Base-by-base conservation (phyloP, 2,113 vertebrate genomes). In the Lanius ludovicianus region DNA sequence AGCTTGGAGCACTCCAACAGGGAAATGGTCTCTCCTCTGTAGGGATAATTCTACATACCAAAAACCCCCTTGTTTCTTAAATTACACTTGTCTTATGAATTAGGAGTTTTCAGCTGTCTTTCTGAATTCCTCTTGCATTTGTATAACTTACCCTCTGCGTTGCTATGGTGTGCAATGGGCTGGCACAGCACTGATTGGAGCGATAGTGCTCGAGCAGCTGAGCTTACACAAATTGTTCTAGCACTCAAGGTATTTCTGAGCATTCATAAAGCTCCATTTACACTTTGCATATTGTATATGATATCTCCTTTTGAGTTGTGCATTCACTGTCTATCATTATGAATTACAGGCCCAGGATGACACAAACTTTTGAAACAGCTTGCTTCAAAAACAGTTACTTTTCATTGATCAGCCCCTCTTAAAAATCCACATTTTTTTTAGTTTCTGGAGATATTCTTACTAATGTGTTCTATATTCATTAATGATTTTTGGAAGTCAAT, bases 131-230 rank as follows among this genome's bases (percentile, higher is more conserved):
- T 87, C 37, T 53, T 50, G 19, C 30, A 42, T 78, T 86, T 86
- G n/a, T 53, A 6, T 74, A 27, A 44, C 15, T 63, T 69, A 60
- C 5, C 23, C 69, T 49, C 25, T 0, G 0, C 46, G 25, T 59
- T 52, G 20, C 49, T 63, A 3, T 55, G 56, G 37, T 31, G 23
- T 69, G 67, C 18, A 75, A 10, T 18, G 10, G 33, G 73, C 24
- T 1, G 1, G 47, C 41, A 41, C 25, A 50, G 17, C 33, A 15
- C 0, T 59, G 69, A 30, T 33, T 33, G 16, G 39, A 77, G 28
- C 0, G 6, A 8, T 12, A 35, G 17, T 68, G 22, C 24, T 30
- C 27, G 50, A 57, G 15, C 42, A 82, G 25, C n/a, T 64, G 17
- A 90, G 12, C 25, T 89, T 70, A 33, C 25, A 71, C 19, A 39